These are phyloP conservation scores for Muscicapa adusta DNA, from an alignment of 2,113 vertebrate species.

Conservation along the genomic window DNA sequence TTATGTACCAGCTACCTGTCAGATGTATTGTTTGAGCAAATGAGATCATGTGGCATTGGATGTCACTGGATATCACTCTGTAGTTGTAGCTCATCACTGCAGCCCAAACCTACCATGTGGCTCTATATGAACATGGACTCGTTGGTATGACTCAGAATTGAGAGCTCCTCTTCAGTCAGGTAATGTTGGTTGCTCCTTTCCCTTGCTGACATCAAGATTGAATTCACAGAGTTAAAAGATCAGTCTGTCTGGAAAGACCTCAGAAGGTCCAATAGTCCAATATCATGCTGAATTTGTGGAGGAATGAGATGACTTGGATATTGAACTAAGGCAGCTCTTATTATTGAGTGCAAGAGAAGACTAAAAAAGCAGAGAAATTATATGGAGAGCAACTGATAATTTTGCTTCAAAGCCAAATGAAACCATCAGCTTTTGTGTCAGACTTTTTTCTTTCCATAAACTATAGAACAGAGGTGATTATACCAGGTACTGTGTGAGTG, in stretches of 20 bases:
- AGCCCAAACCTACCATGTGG: background rate
- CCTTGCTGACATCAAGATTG: background rate
- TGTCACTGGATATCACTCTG: background rate
- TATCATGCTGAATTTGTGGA: background rate
- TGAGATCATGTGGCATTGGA: background rate
- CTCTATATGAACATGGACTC: background rate
- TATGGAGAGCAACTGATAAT: background rate
- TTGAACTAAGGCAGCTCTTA: background rate
- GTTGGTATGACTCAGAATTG: background rate
- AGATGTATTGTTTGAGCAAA: background rate
- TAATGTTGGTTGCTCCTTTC: background rate
- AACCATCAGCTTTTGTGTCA: background rate
- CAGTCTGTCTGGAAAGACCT: background rate
- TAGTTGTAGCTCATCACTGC: background rate
- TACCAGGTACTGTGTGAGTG: background rate
- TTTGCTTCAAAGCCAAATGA: background rate
- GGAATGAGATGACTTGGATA: background rate
- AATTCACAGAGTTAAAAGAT: background rate
- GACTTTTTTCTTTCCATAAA: background rate
- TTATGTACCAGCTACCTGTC: background rate
- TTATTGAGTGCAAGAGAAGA: background rate
- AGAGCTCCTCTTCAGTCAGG: background rate
- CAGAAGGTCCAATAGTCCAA: background rate
- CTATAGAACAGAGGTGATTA: background rate
- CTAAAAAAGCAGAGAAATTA: background rate